Percentiles rank a stretch among this genome's conserved stretches.
Conservation (phyloP, 2,888 invertebrate species). For the Tubulanus polymorphus region DNA sequence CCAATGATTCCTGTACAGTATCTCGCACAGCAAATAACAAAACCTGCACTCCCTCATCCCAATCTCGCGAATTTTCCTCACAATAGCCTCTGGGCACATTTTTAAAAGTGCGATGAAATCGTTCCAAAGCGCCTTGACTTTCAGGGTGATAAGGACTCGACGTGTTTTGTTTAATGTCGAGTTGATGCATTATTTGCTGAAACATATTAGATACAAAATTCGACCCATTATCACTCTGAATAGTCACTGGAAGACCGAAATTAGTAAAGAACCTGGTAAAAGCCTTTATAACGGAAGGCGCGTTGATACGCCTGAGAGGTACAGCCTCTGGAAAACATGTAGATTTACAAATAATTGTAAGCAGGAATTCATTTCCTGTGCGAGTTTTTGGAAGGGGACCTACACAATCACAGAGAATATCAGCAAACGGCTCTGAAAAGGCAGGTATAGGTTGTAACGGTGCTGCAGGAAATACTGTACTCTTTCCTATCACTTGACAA, state of each 20-base stretch:
- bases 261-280: slow-evolving; percentile 20
- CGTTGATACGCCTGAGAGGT: slow-evolving; percentile 23
- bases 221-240: slow-evolving; percentile 14
- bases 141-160: background rate
- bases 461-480: slow-evolving; percentile 9
- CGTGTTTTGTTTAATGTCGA: background rate
- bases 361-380: slow-evolving; percentile 15
- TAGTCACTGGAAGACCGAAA: slow-evolving; percentile 20
- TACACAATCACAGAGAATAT: slow-evolving; percentile 18
- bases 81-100: slow-evolving; percentile 12
- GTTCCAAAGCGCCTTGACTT: background rate
- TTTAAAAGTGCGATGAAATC: background rate
- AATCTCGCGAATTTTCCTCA: slow-evolving; percentile 11
- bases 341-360: slow-evolving; percentile 5
- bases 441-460: background rate
- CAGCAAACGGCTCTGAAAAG: slow-evolving; percentile 10
- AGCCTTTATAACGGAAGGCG: slow-evolving; percentile 19
- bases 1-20: background rate
- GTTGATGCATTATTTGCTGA: slow-evolving; percentile 11
- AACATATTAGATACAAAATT: slow-evolving; percentile 22
- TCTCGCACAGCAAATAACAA: background rate
- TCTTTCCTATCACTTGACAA: slow-evolving; percentile 19
- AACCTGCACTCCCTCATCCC: slow-evolving; percentile 13
- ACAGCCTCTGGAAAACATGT: slow-evolving; percentile 23
- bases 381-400: slow-evolving; percentile 19